A percentile compares a stretch with the other conserved stretches of the same genome.
Conservation (phyloP, 2,797 vertebrate genomes). For the Bryconaethiops microstoma region DNA sequence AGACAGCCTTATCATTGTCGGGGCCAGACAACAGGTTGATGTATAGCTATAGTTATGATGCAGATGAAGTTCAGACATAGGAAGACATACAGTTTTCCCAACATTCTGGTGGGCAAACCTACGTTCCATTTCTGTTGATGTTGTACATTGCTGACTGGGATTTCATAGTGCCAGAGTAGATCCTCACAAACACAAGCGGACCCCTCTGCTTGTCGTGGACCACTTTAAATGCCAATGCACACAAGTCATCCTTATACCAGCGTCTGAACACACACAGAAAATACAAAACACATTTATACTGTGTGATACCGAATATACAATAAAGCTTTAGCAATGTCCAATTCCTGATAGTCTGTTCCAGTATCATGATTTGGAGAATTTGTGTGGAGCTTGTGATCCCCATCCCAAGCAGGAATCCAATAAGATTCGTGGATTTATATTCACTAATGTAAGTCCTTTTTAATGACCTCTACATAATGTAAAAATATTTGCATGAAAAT, state of each 20-base stretch:
- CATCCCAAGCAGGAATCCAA: too few relatives aligned
- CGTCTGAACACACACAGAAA: conserved; percentile 71
- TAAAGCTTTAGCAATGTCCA: background rate
- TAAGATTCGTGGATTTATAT: too few relatives aligned
- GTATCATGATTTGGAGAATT: background rate
- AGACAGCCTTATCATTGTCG: too few relatives aligned
- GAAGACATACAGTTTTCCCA: too few relatives aligned
- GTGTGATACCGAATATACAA: too few relatives aligned
- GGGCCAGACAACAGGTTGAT: too few relatives aligned
- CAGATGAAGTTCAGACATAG: background rate
- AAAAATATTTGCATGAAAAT: too few relatives aligned
- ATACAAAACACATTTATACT: background rate
- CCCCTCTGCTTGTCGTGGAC: conserved; percentile 94
- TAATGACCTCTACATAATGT: too few relatives aligned
- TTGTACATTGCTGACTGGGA: conserved; percentile 89
- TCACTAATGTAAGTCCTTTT: too few relatives aligned
- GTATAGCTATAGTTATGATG: background rate
- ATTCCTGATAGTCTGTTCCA: background rate
- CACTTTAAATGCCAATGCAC: conserved; percentile 96
- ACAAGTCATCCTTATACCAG: conserved; percentile 92
- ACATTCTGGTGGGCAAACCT: conserved; percentile 59
- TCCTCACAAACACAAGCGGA: conserved; percentile 90
- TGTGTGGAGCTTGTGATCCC: too few relatives aligned
- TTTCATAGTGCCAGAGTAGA: conserved; percentile 93
- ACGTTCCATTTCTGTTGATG: conserved; percentile 90